Percentiles rank a stretch among this genome's conserved stretches.
Conservation (phyloP, 2,797 vertebrate species). For the Bradypodion pumilum region DNA sequence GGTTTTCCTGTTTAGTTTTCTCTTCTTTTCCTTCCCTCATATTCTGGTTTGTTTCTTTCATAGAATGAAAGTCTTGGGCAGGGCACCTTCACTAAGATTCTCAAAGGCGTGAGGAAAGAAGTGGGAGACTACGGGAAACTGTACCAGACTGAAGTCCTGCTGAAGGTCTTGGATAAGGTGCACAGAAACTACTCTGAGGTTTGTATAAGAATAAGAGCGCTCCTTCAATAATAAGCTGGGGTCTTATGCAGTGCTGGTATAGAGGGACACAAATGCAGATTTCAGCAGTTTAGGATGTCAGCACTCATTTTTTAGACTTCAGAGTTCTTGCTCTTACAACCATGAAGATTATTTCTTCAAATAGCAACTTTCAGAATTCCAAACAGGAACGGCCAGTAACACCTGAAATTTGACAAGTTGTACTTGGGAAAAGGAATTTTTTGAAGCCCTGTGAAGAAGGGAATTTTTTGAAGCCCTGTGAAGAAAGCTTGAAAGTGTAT, state of each 20-base stretch:
- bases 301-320: not conserved
- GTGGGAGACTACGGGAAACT: constrained; percentile 91
- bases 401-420: not conserved
- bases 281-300: not conserved
- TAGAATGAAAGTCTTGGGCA: constrained; percentile 93
- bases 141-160: constrained; percentile 90
- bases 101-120: constrained; percentile 89
- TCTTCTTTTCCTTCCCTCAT: not conserved
- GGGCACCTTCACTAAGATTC: constrained; percentile 96
- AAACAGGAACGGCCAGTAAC: no score
- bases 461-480: no score
- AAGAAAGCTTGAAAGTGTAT: not conserved
- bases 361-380: no score
- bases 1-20: not conserved
- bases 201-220: constrained; percentile 41
- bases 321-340: not conserved
- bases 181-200: constrained; percentile 96
- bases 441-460: no score
- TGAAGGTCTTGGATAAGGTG: constrained; percentile 94
- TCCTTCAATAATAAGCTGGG: not conserved
- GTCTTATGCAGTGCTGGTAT: not conserved
- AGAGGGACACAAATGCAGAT: not conserved
- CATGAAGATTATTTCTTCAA: no score
- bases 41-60: constrained; percentile 35
- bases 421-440: not conserved